phyloP scores from a whole-genome alignment of 2,113 vertebrate species.

The Trematomus loennbergii region DNA sequence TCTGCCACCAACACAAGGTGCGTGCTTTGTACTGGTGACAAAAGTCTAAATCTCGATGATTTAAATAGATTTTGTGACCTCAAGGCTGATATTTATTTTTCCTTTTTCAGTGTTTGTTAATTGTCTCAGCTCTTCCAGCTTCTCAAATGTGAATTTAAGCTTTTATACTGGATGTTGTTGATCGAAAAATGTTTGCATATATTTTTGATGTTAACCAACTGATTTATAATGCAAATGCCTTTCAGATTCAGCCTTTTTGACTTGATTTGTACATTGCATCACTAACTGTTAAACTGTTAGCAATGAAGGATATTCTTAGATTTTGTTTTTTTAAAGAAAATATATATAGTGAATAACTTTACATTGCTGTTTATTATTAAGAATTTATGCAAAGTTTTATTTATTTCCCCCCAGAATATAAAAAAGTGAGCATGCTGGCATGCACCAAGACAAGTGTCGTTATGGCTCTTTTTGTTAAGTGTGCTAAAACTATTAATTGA shows the following conservation, averaged over 20 bases:
- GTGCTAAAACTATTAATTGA: slow-evolving; percentile 23
- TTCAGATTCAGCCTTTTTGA: background rate
- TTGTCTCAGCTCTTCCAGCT: background rate
- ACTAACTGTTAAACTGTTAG: background rate
- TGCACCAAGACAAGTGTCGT: background rate
- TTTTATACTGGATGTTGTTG: too few relatives aligned
- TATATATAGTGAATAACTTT: background rate
- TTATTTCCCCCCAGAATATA: slow-evolving; percentile 26
- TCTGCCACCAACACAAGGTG: background rate
- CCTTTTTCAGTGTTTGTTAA: background rate
- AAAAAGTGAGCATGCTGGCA: background rate
- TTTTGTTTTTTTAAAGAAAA: too few relatives aligned
- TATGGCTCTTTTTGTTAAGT: slow-evolving; percentile 4
- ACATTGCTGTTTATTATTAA: background rate
- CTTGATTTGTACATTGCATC: background rate
- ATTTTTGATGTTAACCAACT: too few relatives aligned
- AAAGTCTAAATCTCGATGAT: background rate
- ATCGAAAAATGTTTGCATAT: too few relatives aligned
- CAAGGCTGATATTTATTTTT: background rate
- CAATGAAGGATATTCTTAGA: background rate
- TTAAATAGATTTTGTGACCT: background rate
- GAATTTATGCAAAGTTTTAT: slow-evolving; percentile 7
- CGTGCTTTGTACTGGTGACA: background rate
- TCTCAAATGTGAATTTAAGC: background rate
- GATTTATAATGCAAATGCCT: too few relatives aligned